Evolutionary conservation across 92 coral and sea anemone genomes (phyloP), one percentile per base, ranked within the genome.

Genomic region (Pocillopora meandrina): DNA sequence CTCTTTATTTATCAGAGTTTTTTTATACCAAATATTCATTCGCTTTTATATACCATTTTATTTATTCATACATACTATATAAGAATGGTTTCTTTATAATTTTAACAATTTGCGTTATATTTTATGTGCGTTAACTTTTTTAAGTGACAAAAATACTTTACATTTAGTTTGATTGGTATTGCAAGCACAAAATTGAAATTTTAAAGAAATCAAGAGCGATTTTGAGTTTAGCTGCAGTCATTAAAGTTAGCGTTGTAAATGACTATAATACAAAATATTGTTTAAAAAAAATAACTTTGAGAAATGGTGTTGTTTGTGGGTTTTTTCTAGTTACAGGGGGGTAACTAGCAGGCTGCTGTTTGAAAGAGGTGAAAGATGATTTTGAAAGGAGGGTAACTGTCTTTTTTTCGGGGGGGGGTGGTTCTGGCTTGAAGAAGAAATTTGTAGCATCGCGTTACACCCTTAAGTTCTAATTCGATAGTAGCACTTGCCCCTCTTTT

Each of bases 31-130:
- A 81, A 36, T 56, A 70, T 70, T 17, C 85, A 71, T 70, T 59
- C 61, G 73, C 11, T 2, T 68, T 26, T 26, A 26, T 26, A 59
- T 72, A 11, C 12, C 60, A 81, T 71, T 59, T 59, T 71, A 81
- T 81, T 81, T 81, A 81, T 81, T 36, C 47, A 6, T 71, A 61
- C 77, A 34, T 58, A 19, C 52, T 7, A 60, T 35, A 56, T 68
- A 57, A 34, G 2, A 19, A 35, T 17, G 16, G 14, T 14, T 16
- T 18, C 12, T 17, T 34, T 70, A 66, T 26, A 33, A 57, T 36
- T 36, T 16, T 20, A 35, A 66, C 72, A 26, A 55, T 33, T 70
- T 69, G 34, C 71, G 5, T 52, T 16, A 76, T 9, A 65, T 55
- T 56, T 59, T 65, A 56, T 56, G 66, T 21, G 65, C 33, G 42